A percentile compares a stretch with the other conserved stretches of the same genome.
phyloP scores from a whole-genome alignment of 2,888 invertebrate genomes.

The Xylota sylvarum region DNA sequence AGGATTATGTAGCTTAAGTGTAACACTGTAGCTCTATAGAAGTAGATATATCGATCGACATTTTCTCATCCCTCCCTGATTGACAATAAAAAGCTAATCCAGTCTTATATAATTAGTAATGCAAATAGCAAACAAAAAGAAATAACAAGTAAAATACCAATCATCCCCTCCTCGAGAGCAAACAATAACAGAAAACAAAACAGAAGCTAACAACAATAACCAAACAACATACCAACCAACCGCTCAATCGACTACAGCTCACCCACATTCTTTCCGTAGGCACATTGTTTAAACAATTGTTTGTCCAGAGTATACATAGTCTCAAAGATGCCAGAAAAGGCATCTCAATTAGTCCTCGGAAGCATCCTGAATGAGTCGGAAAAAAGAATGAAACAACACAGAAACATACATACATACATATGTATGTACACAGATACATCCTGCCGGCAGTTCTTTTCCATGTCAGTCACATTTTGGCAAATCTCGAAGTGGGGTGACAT shows the following conservation, averaged over 20 bases:
- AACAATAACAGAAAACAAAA: constrained; percentile 53
- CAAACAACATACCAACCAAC: constrained; percentile 47
- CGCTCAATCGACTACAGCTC: constrained; percentile 25
- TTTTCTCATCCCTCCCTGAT: not conserved
- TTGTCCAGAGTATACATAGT: constrained; percentile 48
- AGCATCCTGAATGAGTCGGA: constrained; percentile 45
- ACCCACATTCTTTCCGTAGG: constrained; percentile 28
- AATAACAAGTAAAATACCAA: constrained; percentile 64
- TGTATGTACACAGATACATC: no score
- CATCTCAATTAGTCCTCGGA: constrained; percentile 69
- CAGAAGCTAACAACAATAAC: constrained; percentile 63
- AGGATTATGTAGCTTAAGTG: no score
- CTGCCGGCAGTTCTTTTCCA: not conserved
- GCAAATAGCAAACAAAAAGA: constrained; percentile 81
- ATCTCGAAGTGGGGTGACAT: constrained; percentile 65
- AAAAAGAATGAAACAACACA: constrained; percentile 1
- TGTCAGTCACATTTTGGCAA: constrained; percentile 31
- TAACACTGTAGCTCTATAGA: no score
- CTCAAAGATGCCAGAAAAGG: constrained; percentile 45
- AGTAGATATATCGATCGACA: not conserved
- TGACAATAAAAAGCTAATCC: constrained; percentile 80
- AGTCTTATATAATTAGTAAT: constrained; percentile 84
- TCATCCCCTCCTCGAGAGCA: constrained; percentile 36
- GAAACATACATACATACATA: no score
- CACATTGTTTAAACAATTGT: constrained; percentile 69